Evolutionary conservation across 2,797 vertebrate species (phyloP), one percentile per base, ranked within the genome.

Genomic region (Bovichtus variegatus): DNA sequence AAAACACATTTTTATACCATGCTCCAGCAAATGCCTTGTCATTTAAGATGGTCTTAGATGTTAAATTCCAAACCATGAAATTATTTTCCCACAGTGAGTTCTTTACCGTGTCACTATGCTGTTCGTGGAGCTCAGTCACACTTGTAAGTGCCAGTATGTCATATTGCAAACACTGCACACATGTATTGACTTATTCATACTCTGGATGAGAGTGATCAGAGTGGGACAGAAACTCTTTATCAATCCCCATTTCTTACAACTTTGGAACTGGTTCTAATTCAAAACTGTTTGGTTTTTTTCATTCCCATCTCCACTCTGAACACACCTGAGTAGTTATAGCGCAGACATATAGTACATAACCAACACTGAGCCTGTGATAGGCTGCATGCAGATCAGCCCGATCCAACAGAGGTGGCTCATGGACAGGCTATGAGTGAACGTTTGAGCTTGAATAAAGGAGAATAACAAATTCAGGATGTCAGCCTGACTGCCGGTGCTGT

Each of bases 391-490:
- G 63, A 81, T 85, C 74, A 67, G 61, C 72, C 67, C 58, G 82
- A 89, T 89, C 71, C 83, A 87, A 80, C 82, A 49, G 76, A 90
- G 81, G 82, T 71, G 78, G 62, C 74, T 82, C 73, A 67, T 67
- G 69, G 84, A 89, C 73, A 74, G 81, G 87, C 87, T 78, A 69
- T 82, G 83, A 89, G 78, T 76, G 84, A 91, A 76, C 82, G 85
- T 64, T 79, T 6, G 29, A 80, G 82, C 74, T 73, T 65, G 81
- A 87, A 83, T 75, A 74, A 78, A 88, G 51, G 71, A 79, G 78
- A 92, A 91, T 85, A 93, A 89, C 80, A 93, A 91, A 93, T 90
- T 76, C 87, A 78, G 61, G 62, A 81, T 93, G 93, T 93, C 94
- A 92, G 93, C 71, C 71, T 90, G 90, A 94, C 89, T 90, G 90